These are phyloP conservation scores for Mirza zaza DNA, from an alignment of 2,113 vertebrate species.

Conservation along the genomic window DNA sequence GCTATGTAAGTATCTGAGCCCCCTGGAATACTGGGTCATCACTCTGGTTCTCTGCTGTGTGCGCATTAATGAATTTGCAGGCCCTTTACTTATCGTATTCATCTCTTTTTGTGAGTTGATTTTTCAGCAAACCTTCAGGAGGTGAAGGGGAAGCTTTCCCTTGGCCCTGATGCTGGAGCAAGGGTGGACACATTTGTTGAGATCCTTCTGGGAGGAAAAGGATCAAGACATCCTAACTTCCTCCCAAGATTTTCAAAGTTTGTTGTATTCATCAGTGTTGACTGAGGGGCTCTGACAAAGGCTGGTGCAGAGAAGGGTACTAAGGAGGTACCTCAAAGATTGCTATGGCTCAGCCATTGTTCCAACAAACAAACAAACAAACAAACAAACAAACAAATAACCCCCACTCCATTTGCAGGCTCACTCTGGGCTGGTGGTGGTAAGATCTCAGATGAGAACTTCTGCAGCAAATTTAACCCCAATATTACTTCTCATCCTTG, in stretches of 20 bases:
- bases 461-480: neutral
- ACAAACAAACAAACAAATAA: neutral
- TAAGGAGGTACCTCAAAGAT: neutral
- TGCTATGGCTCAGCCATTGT: neutral
- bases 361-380: neutral
- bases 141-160: no score
- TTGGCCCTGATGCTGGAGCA: neutral
- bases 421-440: neutral
- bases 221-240: neutral
- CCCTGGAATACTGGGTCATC: no score
- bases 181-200: neutral
- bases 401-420: neutral
- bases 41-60: no score
- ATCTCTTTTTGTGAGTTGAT: no score
- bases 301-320: neutral
- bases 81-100: no score
- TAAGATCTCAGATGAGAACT: neutral
- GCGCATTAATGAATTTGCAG: no score
- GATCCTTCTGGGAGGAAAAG: neutral
- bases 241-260: neutral
- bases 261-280: neutral
- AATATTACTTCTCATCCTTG: neutral
- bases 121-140: no score
- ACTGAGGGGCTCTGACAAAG: neutral
- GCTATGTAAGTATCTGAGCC: no score